Evolutionary conservation across 1,140 invertebrate genomes (phyloP), one percentile per base, ranked within the genome.

Genomic region (Drosophila repleta): DNA sequence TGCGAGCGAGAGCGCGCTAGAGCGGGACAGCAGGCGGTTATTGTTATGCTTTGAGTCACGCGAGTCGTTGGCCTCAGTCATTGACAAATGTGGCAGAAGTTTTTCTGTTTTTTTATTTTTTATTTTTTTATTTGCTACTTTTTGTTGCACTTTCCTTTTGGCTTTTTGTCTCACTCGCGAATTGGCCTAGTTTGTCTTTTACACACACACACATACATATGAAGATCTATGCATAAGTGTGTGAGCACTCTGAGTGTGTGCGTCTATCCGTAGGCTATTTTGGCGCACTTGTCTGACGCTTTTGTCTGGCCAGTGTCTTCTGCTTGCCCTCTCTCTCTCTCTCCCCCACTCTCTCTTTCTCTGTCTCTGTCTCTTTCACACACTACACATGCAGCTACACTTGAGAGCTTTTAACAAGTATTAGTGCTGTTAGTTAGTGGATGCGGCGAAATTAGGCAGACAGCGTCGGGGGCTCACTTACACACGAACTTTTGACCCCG

Each of bases 401-500:
- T 84, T 84, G 81, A 85, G 81, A 46, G 64, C 69, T 67, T 67
- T 67, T 60, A 67, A 62, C 57, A 68, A 61, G 64, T 68, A 68
- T 62, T 74, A 73, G 56, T 68, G 39, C 65, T 43, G 70, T 73
- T 68, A 55, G 70, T 73, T 68, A 73, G 70, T 70, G 73, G 64
- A 65, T 83, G 82, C 63, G 73, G 79, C 66, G 74, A 80, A 87
- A 87, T 87, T 87, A 83, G 79, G 49, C 69, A 67, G 69, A 66
- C 57, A 41, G 20, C 4, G 53, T 11, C 8, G 48, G 17, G 20
- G 46, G 35, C 55, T 46, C 46, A 58, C 51, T 58, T 56, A 69
- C 81, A 80, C 81, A 79, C 83, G 83, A 88, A 88, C 83, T 88
- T 88, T 88, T 88, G 83, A 88, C 83, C 83, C 83, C 72, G 77